These are phyloP conservation scores for Cossypha dichroa DNA, from an alignment of 2,797 vertebrate genomes.

Conservation along the genomic window DNA sequence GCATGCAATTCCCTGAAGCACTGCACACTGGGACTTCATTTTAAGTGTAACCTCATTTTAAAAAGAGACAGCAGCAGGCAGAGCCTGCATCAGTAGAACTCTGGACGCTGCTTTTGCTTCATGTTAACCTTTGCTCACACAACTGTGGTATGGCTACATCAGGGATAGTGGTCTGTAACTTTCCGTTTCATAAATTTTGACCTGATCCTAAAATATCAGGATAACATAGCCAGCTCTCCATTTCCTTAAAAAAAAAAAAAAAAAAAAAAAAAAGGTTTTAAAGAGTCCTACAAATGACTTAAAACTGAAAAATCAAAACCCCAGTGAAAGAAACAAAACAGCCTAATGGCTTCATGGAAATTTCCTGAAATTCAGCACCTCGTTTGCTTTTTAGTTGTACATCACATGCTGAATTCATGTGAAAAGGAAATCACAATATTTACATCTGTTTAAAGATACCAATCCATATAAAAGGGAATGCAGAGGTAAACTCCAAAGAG, in stretches of 20 bases:
- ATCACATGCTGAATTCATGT: constrained; percentile 49
- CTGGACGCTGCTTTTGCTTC: not conserved
- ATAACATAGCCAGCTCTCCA: not conserved
- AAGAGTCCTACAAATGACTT: not conserved
- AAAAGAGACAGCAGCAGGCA: constrained; percentile 1
- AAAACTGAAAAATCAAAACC: constrained; percentile 28
- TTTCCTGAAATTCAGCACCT: constrained; percentile 50
- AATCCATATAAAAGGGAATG: constrained; percentile 60
- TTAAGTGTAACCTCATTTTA: constrained; percentile 28
- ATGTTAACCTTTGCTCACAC: constrained; percentile 34
- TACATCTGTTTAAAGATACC: constrained; percentile 53
- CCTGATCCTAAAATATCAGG: not conserved
- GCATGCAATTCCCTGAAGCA: constrained; percentile 63
- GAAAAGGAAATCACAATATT: constrained; percentile 61
- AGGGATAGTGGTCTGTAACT: constrained; percentile 14
- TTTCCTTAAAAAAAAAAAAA: not conserved
- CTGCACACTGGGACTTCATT: constrained; percentile 46
- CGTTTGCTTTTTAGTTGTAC: constrained; percentile 22
- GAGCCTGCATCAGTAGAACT: not conserved
- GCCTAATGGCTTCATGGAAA: constrained; percentile 25
- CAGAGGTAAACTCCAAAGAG: constrained; percentile 57
- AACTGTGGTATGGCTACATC: not conserved
- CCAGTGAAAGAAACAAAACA: not conserved
- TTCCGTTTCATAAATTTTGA: not conserved
- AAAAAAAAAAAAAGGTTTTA: not conserved